These are phyloP conservation scores for Exephanes ischioxanthus DNA, from an alignment of 2,888 invertebrate genomes.

Conservation along the genomic window DNA sequence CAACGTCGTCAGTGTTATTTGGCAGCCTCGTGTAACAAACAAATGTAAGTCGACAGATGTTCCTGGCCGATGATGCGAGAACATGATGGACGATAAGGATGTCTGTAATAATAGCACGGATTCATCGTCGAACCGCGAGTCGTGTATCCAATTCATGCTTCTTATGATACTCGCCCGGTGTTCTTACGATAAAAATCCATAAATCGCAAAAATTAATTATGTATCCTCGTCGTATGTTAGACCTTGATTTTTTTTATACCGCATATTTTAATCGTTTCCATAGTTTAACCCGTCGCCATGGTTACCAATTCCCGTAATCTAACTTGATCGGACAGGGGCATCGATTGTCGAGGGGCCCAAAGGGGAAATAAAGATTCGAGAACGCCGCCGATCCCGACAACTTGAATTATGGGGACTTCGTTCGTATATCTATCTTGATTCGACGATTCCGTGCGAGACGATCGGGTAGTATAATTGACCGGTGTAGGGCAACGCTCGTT, in stretches of 20 bases:
- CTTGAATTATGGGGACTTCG: not conserved
- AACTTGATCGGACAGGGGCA: not conserved
- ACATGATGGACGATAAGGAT: slow-evolving; percentile 5
- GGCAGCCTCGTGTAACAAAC: slow-evolving; percentile 19
- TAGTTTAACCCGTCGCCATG: not conserved
- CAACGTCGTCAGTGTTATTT: slow-evolving; percentile 12
- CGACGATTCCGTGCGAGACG: slow-evolving; percentile 15
- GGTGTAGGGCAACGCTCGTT: slow-evolving; percentile 38
- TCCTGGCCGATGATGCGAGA: slow-evolving; percentile 31
- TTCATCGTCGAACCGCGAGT: slow-evolving; percentile 45
- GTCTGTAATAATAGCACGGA: slow-evolving; percentile 54
- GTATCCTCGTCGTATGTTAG: slow-evolving; percentile 15
- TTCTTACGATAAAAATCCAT: slow-evolving; percentile 40
- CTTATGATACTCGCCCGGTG: not conserved
- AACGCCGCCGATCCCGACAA: not conserved
- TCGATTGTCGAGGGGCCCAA: not conserved
- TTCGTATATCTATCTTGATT: slow-evolving; percentile 7
- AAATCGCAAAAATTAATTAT: slow-evolving; percentile 47
- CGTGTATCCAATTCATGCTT: slow-evolving; percentile 28
- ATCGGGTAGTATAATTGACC: slow-evolving; percentile 41
- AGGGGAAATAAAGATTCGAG: not conserved
- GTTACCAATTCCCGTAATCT: not conserved
- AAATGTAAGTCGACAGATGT: slow-evolving; percentile 59
- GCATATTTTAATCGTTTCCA: not conserved
- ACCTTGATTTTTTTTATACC: slow-evolving; percentile 21